Conservation (phyloP, 2,888 invertebrate species). For the Serrognathus titanus region DNA sequence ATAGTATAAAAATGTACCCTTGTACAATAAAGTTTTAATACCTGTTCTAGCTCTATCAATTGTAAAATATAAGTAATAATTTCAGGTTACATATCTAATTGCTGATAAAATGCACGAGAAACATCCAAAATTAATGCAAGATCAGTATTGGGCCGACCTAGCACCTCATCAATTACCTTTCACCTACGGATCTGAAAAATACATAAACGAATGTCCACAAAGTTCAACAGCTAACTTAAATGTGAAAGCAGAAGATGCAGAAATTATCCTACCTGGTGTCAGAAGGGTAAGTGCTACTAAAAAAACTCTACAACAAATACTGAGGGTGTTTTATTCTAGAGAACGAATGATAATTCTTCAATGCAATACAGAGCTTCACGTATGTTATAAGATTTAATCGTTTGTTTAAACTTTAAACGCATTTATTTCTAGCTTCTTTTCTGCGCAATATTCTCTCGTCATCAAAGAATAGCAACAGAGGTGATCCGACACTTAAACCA, state of each 20-base stretch:
- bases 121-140: slow-evolving; percentile 78
- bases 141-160: slow-evolving; percentile 79
- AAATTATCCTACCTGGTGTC: slow-evolving; percentile 34
- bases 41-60: not conserved
- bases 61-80: slow-evolving; percentile 19
- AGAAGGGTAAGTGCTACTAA: slow-evolving; percentile 5
- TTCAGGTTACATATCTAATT: slow-evolving; percentile 80
- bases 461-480: too few relatives aligned
- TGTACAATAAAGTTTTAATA: not conserved
- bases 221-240: slow-evolving; percentile 80
- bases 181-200: slow-evolving; percentile 78
- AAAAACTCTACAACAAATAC: not conserved
- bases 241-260: slow-evolving; percentile 62
- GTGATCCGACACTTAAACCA: too few relatives aligned
- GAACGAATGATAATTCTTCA: not conserved
- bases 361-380: too few relatives aligned
- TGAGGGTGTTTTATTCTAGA: slow-evolving; percentile 4
- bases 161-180: slow-evolving; percentile 68
- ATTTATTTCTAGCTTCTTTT: slow-evolving; percentile 10
- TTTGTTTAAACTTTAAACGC: not conserved
- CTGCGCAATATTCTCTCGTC: slow-evolving; percentile 7
- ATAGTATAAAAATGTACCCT: not conserved
- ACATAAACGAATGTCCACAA: slow-evolving; percentile 77
- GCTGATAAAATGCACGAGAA: slow-evolving; percentile 92
- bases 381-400: not conserved